Base-by-base conservation (phyloP, 2,797 vertebrate genomes). In the Sternotherus odoratus region DNA sequence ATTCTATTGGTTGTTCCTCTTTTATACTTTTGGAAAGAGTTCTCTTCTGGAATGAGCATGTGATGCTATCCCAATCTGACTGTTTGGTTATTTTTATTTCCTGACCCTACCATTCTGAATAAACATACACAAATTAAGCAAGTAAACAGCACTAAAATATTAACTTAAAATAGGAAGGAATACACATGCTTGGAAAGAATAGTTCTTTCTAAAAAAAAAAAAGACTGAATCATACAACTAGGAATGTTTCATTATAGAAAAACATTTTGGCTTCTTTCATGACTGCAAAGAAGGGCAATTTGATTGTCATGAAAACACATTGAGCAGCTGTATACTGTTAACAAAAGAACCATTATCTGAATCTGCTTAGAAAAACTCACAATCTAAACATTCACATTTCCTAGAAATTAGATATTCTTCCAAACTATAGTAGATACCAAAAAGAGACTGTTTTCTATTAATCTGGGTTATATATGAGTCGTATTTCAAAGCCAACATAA, bases 251-350 rank as follows among this genome's bases (percentile, higher is more conserved):
- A 85, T 93, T 97, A 92, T 88, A 90, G 95, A 97, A 94, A 95
- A 97, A 95, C 87, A 93, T 96, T 97, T 96, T 96, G 95, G 95
- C 93, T 97, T 97, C 94, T 97, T 96, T 97, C 94, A 97, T 50
- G 84, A 95, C 91, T 75, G 84, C 95, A 97, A 97, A 97, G 96
- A 97, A 95, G 91, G 94, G 93, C 96, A 97, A 98, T 98, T 98
- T 94, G 96, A 97, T 91, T 96, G 97, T 96, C 96, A 96, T 93
- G 96, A 97, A 97, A 97, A 98, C 96, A 97, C 91, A 97, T 1
- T 78, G 91, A 96, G 84, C 94, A 97, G 96, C 95, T 97, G 95
- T 96, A 97, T 94, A 97, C 77, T 93, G 94, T 97, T 97, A 98
- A 97, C 96, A 98, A 98, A 97, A 97, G 96, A 95, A 95, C 80